A percentile compares a stretch with the other conserved stretches of the same genome.
Conservation (phyloP, 2,888 invertebrate species). For the Eupithecia inturbata region DNA sequence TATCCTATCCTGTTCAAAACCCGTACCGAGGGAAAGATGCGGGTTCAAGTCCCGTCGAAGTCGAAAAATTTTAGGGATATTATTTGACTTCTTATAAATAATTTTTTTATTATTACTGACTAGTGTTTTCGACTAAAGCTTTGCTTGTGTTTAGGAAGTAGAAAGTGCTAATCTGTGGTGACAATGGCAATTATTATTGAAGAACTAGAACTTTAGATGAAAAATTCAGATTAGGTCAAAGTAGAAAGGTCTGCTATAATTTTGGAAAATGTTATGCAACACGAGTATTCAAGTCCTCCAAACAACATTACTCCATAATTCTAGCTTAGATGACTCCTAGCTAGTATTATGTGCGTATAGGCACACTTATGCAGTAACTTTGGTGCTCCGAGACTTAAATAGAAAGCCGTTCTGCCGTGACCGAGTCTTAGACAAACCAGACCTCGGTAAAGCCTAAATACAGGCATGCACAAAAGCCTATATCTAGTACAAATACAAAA, state of each 20-base stretch:
- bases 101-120: too few species aligned
- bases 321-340: background rate
- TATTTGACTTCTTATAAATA: too few species aligned
- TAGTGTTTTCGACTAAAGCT: too few species aligned
- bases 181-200: background rate
- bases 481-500: too few species aligned
- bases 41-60: too few species aligned
- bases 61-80: too few species aligned
- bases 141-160: background rate
- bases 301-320: background rate
- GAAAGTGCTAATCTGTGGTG: background rate
- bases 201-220: background rate
- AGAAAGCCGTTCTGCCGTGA: conserved; percentile 51
- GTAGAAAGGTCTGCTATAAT: background rate
- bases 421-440: conserved; percentile 36
- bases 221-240: background rate
- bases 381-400: conserved; percentile 32
- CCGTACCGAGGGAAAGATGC: too few species aligned
- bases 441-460: conserved; percentile 30
- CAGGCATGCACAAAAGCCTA: conserved; percentile 26
- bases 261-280: background rate
- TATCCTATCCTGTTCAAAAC: too few species aligned
- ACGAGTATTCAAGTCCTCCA: background rate
- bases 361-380: conserved; percentile 5
- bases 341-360: background rate